A percentile compares a stretch with the other conserved stretches of the same genome.
Conservation (phyloP, 2,797 vertebrate genomes). For the Hypotaenidia philippensis region DNA sequence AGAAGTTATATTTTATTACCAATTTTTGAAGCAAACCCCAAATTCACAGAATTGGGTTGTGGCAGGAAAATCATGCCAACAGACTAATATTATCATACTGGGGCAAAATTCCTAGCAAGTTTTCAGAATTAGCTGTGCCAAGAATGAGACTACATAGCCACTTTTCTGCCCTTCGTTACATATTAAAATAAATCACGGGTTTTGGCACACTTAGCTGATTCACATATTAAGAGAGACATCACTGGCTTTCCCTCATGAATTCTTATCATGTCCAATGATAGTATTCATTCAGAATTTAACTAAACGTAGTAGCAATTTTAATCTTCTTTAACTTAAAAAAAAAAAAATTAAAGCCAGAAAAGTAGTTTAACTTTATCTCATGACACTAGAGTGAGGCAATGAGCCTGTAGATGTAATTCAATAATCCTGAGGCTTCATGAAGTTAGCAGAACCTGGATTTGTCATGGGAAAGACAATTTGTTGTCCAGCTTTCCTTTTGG, state of each 20-base stretch:
- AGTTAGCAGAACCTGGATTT: neutral
- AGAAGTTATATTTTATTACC: neutral
- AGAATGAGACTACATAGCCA: neutral
- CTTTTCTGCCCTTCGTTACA: conserved; percentile 1
- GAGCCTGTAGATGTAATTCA: neutral
- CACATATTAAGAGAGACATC: neutral
- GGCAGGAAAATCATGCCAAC: neutral
- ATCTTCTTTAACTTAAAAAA: neutral
- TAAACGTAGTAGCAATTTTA: neutral
- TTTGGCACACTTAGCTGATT: neutral
- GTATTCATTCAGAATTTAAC: neutral
- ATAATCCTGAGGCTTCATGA: neutral
- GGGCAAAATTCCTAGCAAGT: neutral
- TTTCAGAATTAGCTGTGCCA: neutral
- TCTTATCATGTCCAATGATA: neutral
- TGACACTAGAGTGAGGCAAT: neutral
- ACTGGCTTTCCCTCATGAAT: neutral
- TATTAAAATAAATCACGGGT: neutral
- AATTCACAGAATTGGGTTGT: neutral
- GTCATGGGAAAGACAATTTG: neutral
- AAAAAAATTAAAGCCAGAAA: neutral
- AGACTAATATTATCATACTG: neutral
- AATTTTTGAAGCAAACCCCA: neutral
- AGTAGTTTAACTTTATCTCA: neutral
- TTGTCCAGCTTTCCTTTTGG: neutral